Percentiles rank a stretch among this genome's conserved stretches.
These are phyloP conservation scores for Sorex fumeus DNA, from an alignment of 2,113 vertebrate species.

Conservation along the genomic window DNA sequence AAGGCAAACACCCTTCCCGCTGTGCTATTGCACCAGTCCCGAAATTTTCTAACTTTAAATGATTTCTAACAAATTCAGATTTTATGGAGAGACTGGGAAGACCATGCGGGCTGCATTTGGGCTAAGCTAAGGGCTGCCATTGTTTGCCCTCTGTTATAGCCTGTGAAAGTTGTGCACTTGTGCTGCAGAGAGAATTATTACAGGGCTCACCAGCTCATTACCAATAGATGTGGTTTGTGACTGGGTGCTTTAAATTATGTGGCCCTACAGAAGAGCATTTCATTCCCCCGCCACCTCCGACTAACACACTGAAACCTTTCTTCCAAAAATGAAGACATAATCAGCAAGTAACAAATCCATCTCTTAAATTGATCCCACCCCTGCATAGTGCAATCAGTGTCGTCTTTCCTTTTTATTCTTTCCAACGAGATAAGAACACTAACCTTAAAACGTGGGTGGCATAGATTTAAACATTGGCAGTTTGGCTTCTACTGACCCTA, in stretches of 20 bases:
- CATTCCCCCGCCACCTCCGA: background rate
- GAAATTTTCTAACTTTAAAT: background rate
- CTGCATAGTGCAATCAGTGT: constrained; percentile 72
- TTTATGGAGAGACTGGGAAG: background rate
- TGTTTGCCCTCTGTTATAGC: background rate
- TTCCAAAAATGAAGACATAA: background rate
- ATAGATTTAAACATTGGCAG: constrained; percentile 80
- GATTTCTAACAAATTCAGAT: constrained; percentile 3
- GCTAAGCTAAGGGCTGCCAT: background rate
- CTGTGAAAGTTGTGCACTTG: background rate
- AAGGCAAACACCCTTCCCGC: too few relatives aligned
- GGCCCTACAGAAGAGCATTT: background rate
- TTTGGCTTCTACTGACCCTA: constrained; percentile 83
- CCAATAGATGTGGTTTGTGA: background rate
- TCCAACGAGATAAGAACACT: constrained; percentile 80
- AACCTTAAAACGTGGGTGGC: constrained; percentile 83
- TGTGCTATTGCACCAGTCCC: too few relatives aligned
- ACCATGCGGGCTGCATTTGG: background rate
- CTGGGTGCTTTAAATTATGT: background rate
- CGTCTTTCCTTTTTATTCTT: constrained; percentile 73
- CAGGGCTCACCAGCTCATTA: background rate
- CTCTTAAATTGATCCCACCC: constrained; percentile 62
- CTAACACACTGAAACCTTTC: background rate
- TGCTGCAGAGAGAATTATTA: background rate
- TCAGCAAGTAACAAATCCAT: too few relatives aligned